A percentile compares a stretch with the other conserved stretches of the same genome.
Conservation (phyloP, 2,113 vertebrate genomes). For the Gymnorhina tibicen region DNA sequence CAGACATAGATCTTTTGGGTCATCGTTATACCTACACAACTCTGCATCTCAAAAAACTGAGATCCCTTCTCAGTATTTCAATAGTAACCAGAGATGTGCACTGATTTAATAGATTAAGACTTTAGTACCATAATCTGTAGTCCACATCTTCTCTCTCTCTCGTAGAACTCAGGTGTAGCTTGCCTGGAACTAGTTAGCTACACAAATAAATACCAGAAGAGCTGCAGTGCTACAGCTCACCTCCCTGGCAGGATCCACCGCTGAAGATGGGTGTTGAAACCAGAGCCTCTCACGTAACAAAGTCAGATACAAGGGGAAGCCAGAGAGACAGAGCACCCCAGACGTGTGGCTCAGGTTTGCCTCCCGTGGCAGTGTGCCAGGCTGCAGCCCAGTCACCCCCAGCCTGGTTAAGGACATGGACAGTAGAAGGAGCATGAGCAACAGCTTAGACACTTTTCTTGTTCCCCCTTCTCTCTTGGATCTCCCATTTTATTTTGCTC, state of each 20-base stretch:
- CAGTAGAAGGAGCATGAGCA: not conserved
- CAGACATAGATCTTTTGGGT: not conserved
- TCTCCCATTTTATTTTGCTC: not conserved
- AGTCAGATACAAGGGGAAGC: not conserved
- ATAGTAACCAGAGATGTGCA: not conserved
- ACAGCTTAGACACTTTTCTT: not conserved
- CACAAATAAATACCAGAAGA: not conserved
- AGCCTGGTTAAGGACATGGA: not conserved
- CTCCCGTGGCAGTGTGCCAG: accelerated
- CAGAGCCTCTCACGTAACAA: not conserved
- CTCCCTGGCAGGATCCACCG: not conserved
- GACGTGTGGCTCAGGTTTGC: accelerated
- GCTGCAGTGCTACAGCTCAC: not conserved
- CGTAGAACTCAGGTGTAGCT: not conserved
- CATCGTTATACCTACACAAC: not conserved
- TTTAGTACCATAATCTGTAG: not conserved
- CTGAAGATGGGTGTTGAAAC: not conserved
- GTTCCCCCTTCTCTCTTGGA: not conserved
- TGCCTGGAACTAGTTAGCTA: not conserved
- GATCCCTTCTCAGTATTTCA: not conserved
- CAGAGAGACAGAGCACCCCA: not conserved
- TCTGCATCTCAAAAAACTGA: not conserved
- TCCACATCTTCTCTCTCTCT: not conserved
- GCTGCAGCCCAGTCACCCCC: not conserved
- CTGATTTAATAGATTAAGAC: not conserved